Percentiles rank a stretch among this genome's conserved stretches.
Conservation (phyloP, 2,113 vertebrate species). For the Triplophysa siluroides region DNA sequence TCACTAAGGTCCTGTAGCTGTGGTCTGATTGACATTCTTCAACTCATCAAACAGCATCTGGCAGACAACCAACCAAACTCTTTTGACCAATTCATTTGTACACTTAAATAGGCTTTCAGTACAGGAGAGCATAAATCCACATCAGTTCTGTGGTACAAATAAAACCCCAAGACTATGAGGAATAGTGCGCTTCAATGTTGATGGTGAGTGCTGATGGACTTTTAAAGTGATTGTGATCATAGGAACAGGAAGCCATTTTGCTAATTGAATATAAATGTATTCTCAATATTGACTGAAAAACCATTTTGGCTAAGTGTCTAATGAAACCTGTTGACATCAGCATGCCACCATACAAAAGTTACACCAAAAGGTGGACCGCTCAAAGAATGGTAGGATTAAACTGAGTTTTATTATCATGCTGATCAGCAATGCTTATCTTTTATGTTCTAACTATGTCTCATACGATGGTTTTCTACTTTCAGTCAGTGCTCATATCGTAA, state of each 20-base stretch:
- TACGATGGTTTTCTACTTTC: background rate
- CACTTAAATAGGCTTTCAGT: slow-evolving; percentile 23
- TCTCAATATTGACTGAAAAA: slow-evolving; percentile 30
- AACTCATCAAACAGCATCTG: slow-evolving; percentile 13
- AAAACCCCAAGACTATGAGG: background rate
- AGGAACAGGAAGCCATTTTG: slow-evolving; percentile 32
- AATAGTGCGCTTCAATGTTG: background rate
- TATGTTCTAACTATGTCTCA: background rate
- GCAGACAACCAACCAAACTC: slow-evolving; percentile 30
- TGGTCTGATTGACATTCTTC: background rate
- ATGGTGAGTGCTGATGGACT: slow-evolving; percentile 38
- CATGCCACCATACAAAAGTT: background rate
- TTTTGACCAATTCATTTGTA: slow-evolving; percentile 24
- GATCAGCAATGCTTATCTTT: background rate
- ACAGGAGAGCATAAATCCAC: slow-evolving; percentile 7
- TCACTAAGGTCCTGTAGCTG: background rate
- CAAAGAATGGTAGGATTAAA: background rate
- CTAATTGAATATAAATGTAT: slow-evolving; percentile 35
- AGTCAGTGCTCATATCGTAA: background rate
- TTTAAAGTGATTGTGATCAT: slow-evolving; percentile 29
- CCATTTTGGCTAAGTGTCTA: background rate
- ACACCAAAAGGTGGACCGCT: background rate
- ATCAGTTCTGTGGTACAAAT: slow-evolving; percentile 33
- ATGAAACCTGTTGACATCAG: background rate
- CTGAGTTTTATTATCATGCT: background rate